Evolutionary conservation across 2,113 vertebrate genomes (phyloP).

Genomic region (Syngnathus floridae): DNA sequence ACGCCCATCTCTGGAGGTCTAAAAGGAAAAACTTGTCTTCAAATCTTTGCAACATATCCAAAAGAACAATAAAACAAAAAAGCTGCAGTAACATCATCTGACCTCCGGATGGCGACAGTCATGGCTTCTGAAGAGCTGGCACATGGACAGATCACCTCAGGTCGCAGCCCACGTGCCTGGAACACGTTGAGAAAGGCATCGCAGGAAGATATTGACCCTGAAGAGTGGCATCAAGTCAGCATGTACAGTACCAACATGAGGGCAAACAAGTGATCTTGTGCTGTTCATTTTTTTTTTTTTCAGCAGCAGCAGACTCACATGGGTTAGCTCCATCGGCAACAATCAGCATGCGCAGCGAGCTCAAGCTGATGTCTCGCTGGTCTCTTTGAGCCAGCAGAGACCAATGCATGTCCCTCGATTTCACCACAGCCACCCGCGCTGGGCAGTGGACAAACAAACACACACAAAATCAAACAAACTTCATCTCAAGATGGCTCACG

Average conservation of each 20-base stretch:
- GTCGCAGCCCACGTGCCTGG: slow-evolving; percentile 85
- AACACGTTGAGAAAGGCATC: slow-evolving; percentile 96
- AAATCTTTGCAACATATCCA: neutral
- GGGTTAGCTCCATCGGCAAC: slow-evolving; percentile 95
- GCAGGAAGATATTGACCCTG: slow-evolving; percentile 97
- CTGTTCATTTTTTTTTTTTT: slow-evolving; percentile 5
- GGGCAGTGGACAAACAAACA: slow-evolving; percentile 25
- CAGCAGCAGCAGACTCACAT: slow-evolving; percentile 73
- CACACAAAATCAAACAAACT: neutral
- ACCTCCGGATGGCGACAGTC: slow-evolving; percentile 94
- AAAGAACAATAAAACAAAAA: neutral
- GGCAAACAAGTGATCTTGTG: slow-evolving; percentile 15
- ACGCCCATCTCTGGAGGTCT: slow-evolving; percentile 87
- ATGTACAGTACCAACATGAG: slow-evolving; percentile 1
- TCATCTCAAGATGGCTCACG: neutral
- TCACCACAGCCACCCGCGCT: slow-evolving; percentile 87
- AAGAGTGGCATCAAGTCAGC: slow-evolving; percentile 10
- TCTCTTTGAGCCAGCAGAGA: slow-evolving; percentile 92
- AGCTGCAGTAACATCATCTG: slow-evolving; percentile 35
- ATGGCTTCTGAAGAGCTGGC: slow-evolving; percentile 88
- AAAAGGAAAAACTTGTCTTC: slow-evolving; percentile 2
- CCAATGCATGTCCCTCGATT: slow-evolving; percentile 98
- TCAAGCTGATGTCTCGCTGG: slow-evolving; percentile 87
- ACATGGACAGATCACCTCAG: slow-evolving; percentile 93
- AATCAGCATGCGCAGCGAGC: slow-evolving; percentile 88